These are phyloP conservation scores for Ostrea edulis DNA, from an alignment of 1,140 invertebrate genomes.

Conservation along the genomic window DNA sequence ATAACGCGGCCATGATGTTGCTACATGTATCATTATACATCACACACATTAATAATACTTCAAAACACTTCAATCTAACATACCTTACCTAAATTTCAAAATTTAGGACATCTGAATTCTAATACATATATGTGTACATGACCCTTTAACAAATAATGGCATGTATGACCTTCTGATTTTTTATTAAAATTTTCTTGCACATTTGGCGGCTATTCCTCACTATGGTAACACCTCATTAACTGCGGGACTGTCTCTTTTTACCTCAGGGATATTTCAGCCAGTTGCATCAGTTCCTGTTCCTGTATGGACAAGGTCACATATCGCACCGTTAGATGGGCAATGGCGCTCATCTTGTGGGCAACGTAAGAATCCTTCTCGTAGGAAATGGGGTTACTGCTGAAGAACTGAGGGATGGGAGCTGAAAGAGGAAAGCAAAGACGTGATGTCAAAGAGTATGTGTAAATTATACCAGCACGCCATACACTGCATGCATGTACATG, in stretches of 20 bases:
- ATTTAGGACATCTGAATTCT: too few relatives aligned
- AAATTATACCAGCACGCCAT: neutral
- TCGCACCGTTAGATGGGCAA: conserved; percentile 43
- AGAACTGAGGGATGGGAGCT: conserved; percentile 47
- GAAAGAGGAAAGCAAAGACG: neutral
- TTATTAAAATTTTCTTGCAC: too few relatives aligned
- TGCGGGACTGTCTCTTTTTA: neutral
- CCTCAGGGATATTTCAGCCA: conserved; percentile 50
- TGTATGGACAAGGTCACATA: conserved; percentile 48
- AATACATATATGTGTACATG: conserved; percentile 33
- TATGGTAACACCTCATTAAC: neutral
- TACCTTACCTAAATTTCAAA: too few relatives aligned
- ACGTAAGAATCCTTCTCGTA: conserved; percentile 50
- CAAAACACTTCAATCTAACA: too few relatives aligned
- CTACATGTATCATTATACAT: too few relatives aligned
- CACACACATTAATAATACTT: too few relatives aligned
- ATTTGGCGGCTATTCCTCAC: too few relatives aligned
- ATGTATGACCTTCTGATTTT: too few relatives aligned
- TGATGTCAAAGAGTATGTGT: neutral
- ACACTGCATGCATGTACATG: too few relatives aligned
- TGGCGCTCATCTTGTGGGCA: conserved; percentile 47
- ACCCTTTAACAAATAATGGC: neutral
- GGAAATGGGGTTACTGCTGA: conserved; percentile 3
- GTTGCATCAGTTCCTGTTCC: conserved; percentile 53
- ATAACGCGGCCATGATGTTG: too few relatives aligned